These are phyloP conservation scores for Rhopalosiphum maidis DNA, from an alignment of 1,140 invertebrate genomes.

Conservation along the genomic window DNA sequence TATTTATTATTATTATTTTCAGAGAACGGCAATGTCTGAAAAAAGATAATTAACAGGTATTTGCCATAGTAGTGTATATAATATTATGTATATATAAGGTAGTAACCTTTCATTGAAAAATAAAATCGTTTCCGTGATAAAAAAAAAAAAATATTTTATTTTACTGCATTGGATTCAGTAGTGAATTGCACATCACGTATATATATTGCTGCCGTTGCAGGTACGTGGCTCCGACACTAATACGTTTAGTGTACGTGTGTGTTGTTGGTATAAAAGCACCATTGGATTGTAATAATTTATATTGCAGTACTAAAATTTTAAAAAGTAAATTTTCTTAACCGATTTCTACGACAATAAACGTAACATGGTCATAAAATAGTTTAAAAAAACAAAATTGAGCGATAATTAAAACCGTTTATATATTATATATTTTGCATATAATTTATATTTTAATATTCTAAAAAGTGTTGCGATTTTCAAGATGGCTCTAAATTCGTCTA, in stretches of 20 bases:
- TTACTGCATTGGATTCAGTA: neutral
- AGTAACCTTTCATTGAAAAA: slow-evolving; percentile 8
- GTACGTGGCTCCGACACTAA: neutral
- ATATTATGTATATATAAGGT: neutral
- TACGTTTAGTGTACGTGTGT: neutral
- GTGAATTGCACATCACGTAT: neutral
- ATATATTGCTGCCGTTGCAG: neutral
- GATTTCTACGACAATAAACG: neutral
- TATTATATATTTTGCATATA: neutral
- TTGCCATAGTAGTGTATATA: neutral
- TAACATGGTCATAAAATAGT: neutral
- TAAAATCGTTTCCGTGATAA: slow-evolving; percentile 8
- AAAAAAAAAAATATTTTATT: neutral
- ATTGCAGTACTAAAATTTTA: neutral
- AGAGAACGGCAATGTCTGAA: neutral
- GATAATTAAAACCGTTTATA: neutral
- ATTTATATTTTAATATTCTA: neutral
- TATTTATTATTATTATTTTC: neutral
- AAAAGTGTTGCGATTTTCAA: neutral
- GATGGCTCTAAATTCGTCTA: neutral
- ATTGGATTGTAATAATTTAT: neutral
- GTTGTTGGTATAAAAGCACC: neutral
- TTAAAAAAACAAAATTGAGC: neutral
- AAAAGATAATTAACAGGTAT: neutral
- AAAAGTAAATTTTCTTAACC: neutral